phyloP scores from a whole-genome alignment of 2,797 vertebrate species.

The Mareca strepera region DNA sequence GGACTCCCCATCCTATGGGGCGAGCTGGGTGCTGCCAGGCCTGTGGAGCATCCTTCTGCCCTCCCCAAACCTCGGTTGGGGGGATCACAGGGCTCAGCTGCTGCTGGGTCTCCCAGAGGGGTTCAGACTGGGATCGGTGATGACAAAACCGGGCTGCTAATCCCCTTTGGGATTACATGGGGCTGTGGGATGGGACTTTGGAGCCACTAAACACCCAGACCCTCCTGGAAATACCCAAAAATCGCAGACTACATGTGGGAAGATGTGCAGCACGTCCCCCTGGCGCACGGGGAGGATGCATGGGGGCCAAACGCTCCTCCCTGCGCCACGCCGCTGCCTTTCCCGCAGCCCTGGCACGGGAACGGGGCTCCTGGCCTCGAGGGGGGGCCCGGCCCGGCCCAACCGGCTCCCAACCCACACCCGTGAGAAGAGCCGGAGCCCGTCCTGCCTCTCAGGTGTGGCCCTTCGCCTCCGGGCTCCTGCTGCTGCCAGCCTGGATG shows the following conservation, averaged over 20 bases:
- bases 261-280: background rate
- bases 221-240: background rate
- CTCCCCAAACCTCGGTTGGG: fast-evolving
- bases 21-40: background rate
- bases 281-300: background rate
- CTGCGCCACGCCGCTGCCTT: background rate
- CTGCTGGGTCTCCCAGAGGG: background rate
- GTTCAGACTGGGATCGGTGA: background rate
- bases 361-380: constrained; percentile 22
- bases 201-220: background rate
- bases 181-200: background rate
- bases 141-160: constrained; percentile 58
- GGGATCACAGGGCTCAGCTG: background rate
- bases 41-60: background rate
- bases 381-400: constrained; percentile 36
- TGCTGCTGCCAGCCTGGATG: constrained; percentile 24
- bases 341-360: constrained; percentile 14
- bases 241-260: background rate
- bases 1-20: background rate
- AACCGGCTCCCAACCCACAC: constrained; percentile 51
- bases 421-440: constrained; percentile 48
- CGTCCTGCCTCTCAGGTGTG: constrained; percentile 55
- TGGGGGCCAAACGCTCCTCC: background rate
- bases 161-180: constrained; percentile 61
- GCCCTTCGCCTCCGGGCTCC: constrained; percentile 40